Base-by-base conservation (phyloP, 2,888 invertebrate genomes). In the Cephus spinipes region DNA sequence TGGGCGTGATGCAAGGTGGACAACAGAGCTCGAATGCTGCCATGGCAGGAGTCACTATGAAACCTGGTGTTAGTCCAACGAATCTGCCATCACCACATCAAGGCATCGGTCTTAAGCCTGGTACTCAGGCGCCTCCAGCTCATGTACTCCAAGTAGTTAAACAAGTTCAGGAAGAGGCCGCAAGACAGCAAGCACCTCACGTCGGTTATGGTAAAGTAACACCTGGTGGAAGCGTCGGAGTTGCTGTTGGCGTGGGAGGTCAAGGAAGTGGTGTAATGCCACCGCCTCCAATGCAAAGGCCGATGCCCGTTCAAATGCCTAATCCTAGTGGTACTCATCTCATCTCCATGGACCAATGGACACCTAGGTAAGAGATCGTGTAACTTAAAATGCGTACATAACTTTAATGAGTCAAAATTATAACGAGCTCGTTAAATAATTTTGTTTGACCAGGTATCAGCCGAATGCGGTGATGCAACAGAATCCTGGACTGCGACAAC, bases 91-190 rank as follows among this genome's bases (percentile, higher is more conserved):
- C 90, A 15, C 93, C 93, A 1, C 93, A 94, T 87, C 94, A 93
- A 71, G 94, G 94, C 35, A 93, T 94, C 80, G 94, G 94, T 33
- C 92, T 94, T 89, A 94, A 95, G 80, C 95, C 95, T 1, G 95
- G 95, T 4, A 94, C 95, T 0, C 95, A 95, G 88, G 95, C 95
- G 23, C 96, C 96, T 12, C 95, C 96, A 12, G 95, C 96, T 6
- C 96, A 96, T 90, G 97, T 97, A 76, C 94, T 97, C 86, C 97
- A 97, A 92, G 96, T 95, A 79, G 94, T 96, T 77, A 96, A 96
- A 87, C 96, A 96, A 93, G 96, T 98, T 4, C 98, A 98, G 91
- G 98, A 97, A 89, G 97, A 97, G 90, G 98, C 97, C 76, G 97
- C 97, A 12, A 93, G 97, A 73, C 97, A 98, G 89, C 97, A 97